Conservation (phyloP, 2,797 vertebrate genomes). For the Falco berigora region DNA sequence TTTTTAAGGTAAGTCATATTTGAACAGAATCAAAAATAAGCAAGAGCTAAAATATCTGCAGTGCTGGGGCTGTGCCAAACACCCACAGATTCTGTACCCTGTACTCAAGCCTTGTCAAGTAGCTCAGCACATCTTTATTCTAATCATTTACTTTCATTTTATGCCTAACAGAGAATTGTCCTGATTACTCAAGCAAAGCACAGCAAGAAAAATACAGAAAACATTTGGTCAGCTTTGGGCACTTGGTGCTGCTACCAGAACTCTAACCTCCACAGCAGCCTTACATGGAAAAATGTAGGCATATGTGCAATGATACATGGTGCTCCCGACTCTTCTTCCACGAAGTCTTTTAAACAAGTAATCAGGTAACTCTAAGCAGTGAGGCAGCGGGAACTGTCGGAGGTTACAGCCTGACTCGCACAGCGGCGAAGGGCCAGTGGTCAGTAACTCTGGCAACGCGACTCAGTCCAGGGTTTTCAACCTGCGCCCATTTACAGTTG, state of each 20-base stretch:
- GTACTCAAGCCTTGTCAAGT: conserved; percentile 49
- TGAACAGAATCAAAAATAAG: conserved; percentile 60
- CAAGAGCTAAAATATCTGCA: conserved; percentile 62
- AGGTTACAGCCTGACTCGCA: not conserved
- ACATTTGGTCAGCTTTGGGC: not conserved
- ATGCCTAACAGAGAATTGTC: conserved; percentile 28
- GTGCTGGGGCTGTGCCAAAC: conserved; percentile 57
- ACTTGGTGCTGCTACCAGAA: not conserved
- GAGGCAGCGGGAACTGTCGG: not conserved
- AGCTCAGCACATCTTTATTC: conserved; percentile 59
- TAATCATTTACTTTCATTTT: conserved; percentile 39
- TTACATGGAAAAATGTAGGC: fast-evolving
- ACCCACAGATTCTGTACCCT: conserved; percentile 57
- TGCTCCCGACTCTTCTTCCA: not conserved
- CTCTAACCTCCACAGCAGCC: not conserved
- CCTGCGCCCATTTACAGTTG: fast-evolving
- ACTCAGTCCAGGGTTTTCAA: not conserved
- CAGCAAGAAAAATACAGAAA: not conserved
- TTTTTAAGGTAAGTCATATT: conserved; percentile 39
- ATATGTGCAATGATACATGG: not conserved
- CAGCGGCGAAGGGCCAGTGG: not conserved
- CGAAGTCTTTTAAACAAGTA: not conserved
- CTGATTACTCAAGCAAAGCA: conserved; percentile 44
- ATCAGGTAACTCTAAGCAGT: not conserved
- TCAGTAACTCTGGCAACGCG: not conserved